phyloP scores from a whole-genome alignment of 1,140 invertebrate species.

The Copidosoma floridanum region DNA sequence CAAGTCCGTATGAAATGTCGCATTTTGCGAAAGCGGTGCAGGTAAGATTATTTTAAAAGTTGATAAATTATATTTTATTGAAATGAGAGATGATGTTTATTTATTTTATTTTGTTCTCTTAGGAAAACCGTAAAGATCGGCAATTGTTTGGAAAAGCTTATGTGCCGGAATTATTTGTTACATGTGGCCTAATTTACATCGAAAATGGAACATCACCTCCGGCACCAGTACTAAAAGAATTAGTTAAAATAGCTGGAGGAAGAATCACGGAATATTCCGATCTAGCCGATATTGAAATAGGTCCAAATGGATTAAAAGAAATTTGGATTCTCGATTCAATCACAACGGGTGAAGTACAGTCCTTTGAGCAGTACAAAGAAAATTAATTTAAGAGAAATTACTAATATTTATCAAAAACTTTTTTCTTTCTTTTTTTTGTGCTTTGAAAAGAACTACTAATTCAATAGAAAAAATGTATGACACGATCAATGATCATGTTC shows the following conservation, averaged over 20 bases:
- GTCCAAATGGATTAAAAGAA: slow-evolving; percentile 41
- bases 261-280: slow-evolving; percentile 40
- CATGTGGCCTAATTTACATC: slow-evolving; percentile 47
- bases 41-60: slow-evolving; percentile 30
- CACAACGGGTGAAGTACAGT: slow-evolving; percentile 46
- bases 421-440: too few species aligned
- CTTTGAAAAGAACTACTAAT: too few species aligned
- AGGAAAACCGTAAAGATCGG: slow-evolving; percentile 49
- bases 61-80: slow-evolving; percentile 1
- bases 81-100: background rate
- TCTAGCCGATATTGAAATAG: slow-evolving; percentile 44
- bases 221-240: slow-evolving; percentile 41
- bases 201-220: slow-evolving; percentile 42
- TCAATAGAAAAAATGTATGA: too few species aligned
- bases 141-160: slow-evolving; percentile 49
- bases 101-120: slow-evolving; percentile 15
- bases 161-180: slow-evolving; percentile 47
- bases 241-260: slow-evolving; percentile 50
- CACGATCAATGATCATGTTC: too few species aligned
- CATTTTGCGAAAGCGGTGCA: slow-evolving; percentile 51
- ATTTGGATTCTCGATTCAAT: slow-evolving; percentile 53
- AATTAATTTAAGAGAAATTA: slow-evolving; percentile 7
- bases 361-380: slow-evolving; percentile 35
- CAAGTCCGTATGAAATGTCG: slow-evolving; percentile 46
- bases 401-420: background rate